Percentiles rank a stretch among this genome's conserved stretches.
phyloP scores from a whole-genome alignment of 2,888 invertebrate species.

The Tinea semifulvella region DNA sequence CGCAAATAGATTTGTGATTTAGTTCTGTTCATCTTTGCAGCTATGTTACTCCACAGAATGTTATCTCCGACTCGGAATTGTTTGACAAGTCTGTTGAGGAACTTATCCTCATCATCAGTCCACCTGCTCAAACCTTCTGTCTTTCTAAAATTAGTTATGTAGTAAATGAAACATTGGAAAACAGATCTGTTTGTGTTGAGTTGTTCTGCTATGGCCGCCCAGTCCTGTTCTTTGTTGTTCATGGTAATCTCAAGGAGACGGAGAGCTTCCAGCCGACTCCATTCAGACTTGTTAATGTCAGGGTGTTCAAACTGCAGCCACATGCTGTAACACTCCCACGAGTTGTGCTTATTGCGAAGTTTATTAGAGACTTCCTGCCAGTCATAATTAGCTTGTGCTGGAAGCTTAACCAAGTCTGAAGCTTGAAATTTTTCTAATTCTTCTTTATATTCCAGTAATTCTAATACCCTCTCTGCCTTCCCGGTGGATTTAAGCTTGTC shows the following conservation, averaged over 20 bases:
- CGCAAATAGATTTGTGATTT: slow-evolving; percentile 73
- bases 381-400: slow-evolving; percentile 57
- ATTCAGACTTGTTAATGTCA: slow-evolving; percentile 61
- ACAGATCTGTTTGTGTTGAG: slow-evolving; percentile 69
- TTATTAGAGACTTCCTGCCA: slow-evolving; percentile 64
- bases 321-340: slow-evolving; percentile 71
- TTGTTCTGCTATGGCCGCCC: slow-evolving; percentile 70
- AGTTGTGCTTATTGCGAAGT: slow-evolving; percentile 64
- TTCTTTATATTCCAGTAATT: background rate
- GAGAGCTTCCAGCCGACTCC: slow-evolving; percentile 38
- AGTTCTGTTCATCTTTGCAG: slow-evolving; percentile 69
- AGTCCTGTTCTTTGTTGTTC: slow-evolving; percentile 63
- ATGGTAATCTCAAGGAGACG: slow-evolving; percentile 33
- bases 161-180: slow-evolving; percentile 76
- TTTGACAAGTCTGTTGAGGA: slow-evolving; percentile 70
- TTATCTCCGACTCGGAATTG: slow-evolving; percentile 69
- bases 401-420: slow-evolving; percentile 22
- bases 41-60: slow-evolving; percentile 79
- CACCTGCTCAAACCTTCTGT: slow-evolving; percentile 58
- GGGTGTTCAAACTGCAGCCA: slow-evolving; percentile 80
- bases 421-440: background rate
- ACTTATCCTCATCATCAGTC: slow-evolving; percentile 73
- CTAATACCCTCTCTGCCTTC: too few relatives aligned
- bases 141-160: slow-evolving; percentile 60
- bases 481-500: too few relatives aligned